Percentiles rank a stretch among this genome's conserved stretches.
Conservation (phyloP, 2,797 vertebrate species). For the Chiropotes sagulatus region DNA sequence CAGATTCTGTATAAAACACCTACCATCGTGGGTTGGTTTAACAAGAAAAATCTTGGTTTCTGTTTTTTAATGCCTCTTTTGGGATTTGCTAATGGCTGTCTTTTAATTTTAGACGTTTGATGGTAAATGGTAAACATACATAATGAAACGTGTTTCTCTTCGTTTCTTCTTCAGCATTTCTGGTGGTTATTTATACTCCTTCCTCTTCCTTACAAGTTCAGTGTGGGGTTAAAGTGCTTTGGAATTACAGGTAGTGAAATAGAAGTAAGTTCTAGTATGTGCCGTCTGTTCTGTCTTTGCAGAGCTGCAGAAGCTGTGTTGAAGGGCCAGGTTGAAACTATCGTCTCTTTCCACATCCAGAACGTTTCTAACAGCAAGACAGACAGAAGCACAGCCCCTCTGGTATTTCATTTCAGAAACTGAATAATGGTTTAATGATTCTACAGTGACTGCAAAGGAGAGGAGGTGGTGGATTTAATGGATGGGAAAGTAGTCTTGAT, state of each 20-base stretch:
- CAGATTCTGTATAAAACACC: neutral
- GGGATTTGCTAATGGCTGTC: neutral
- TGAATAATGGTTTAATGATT: neutral
- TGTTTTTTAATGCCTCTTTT: neutral
- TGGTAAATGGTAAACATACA: neutral
- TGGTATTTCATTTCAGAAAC: conserved; percentile 87
- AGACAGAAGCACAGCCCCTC: conserved; percentile 93
- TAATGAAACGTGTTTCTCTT: neutral
- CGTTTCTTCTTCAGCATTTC: neutral
- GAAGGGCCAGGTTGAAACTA: conserved; percentile 97
- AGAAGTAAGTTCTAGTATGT: neutral
- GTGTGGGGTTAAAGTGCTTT: neutral
- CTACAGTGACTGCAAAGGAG: neutral
- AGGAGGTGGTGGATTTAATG: neutral
- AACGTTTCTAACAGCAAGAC: conserved; percentile 97
- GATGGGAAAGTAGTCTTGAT: neutral
- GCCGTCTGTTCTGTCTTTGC: conserved; percentile 75
- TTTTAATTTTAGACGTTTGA: conserved; percentile 8
- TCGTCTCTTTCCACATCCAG: conserved; percentile 98
- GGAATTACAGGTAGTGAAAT: neutral
- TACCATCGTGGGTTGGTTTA: neutral
- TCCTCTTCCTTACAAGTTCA: neutral
- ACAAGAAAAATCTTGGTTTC: neutral
- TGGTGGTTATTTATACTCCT: neutral
- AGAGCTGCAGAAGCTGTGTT: conserved; percentile 99